These are phyloP conservation scores for Agrochola macilenta DNA, from an alignment of 2,888 invertebrate genomes.

Conservation along the genomic window DNA sequence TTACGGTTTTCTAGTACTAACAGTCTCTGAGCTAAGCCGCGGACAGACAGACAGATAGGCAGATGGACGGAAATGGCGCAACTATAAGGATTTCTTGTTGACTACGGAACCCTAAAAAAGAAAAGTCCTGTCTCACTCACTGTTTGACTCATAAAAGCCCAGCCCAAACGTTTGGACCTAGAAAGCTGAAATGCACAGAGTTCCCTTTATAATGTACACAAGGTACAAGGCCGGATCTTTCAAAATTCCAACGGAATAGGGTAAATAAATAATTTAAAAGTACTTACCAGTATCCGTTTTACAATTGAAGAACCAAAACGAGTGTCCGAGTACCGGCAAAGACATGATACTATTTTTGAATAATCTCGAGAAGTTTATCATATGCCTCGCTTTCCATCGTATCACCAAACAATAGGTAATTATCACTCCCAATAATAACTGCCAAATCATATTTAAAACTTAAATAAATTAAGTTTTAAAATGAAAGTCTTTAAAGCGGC, in stretches of 20 bases:
- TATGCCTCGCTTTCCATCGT: constrained; percentile 62
- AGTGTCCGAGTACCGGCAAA: constrained; percentile 69
- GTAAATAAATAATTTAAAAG: background rate
- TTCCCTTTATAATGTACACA: background rate
- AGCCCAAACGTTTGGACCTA: background rate
- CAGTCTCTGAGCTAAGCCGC: too few species aligned
- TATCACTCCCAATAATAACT: constrained; percentile 36
- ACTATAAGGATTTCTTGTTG: too few species aligned
- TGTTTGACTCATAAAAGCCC: background rate
- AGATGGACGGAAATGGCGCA: too few species aligned
- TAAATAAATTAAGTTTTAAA: background rate
- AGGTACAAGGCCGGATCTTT: background rate
- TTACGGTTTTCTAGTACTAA: too few species aligned
- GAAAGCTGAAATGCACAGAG: background rate
- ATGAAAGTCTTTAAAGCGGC: background rate
- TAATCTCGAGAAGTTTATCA: constrained; percentile 53
- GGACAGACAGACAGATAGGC: too few species aligned
- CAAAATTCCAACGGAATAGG: background rate
- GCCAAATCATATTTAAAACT: constrained; percentile 46
- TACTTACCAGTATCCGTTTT: constrained; percentile 63
- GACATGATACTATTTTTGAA: constrained; percentile 59
- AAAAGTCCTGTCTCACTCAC: background rate
- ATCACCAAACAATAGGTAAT: constrained; percentile 41
- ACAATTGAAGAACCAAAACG: constrained; percentile 57
- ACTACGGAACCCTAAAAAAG: too few species aligned